Evolutionary conservation across 2,113 vertebrate genomes (phyloP).

Genomic region (Archilochus colubris): DNA sequence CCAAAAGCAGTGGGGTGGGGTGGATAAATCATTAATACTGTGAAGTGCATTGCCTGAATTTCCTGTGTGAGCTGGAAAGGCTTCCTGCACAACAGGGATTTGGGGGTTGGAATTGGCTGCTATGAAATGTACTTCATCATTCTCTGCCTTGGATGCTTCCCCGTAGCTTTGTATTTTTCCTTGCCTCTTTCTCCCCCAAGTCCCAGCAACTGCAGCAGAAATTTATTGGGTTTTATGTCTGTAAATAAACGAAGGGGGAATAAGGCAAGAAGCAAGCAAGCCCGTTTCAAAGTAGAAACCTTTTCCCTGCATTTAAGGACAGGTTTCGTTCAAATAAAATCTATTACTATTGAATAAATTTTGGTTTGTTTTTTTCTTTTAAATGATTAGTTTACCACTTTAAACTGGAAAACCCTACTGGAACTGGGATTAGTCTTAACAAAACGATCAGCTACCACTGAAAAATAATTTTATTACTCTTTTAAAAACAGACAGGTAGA

Average conservation of each 20-base stretch:
- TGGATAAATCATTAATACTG: conserved; percentile 81
- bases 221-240: conserved; percentile 47
- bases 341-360: background rate
- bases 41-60: conserved; percentile 69
- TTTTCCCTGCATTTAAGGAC: background rate
- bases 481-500: background rate
- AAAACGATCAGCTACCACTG: background rate
- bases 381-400: background rate
- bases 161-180: conserved; percentile 55
- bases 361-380: background rate
- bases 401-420: background rate
- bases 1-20: conserved; percentile 71
- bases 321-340: background rate
- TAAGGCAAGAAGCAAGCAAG: background rate
- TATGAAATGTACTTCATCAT: conserved; percentile 73
- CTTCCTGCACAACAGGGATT: conserved; percentile 73
- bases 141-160: conserved; percentile 45
- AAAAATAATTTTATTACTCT: background rate
- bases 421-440: background rate
- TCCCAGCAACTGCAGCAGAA: conserved; percentile 9
- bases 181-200: conserved; percentile 20
- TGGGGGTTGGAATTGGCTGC: conserved; percentile 73
- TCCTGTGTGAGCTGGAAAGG: conserved; percentile 73
- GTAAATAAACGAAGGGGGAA: conserved; percentile 36
- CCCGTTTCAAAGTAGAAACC: background rate